A percentile compares a stretch with the other conserved stretches of the same genome.
Evolutionary conservation across 2,888 invertebrate species (phyloP).

Genomic region (Galerucella nymphaeae): DNA sequence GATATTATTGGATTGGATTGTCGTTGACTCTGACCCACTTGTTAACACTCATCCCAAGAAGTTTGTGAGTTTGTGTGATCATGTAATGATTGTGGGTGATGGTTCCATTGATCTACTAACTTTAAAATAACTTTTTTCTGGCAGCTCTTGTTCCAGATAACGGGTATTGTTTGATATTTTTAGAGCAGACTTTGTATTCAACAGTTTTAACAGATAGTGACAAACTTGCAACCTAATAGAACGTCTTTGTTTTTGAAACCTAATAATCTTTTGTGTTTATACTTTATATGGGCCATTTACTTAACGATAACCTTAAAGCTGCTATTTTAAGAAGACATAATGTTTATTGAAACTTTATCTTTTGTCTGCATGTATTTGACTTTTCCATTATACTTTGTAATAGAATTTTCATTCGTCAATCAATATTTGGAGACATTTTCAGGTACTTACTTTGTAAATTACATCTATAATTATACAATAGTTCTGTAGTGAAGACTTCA

Average conservation of each 20-base stretch:
- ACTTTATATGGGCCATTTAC: constrained; percentile 51
- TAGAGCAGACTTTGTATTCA: neutral
- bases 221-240: neutral
- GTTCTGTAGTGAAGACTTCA: no score
- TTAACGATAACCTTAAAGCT: constrained; percentile 46
- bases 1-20: no score
- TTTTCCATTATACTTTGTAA: constrained; percentile 39
- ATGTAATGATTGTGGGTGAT: no score
- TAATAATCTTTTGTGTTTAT: constrained; percentile 48
- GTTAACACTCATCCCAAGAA: no score
- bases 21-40: no score
- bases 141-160: no score
- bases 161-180: no score
- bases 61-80: no score
- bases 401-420: constrained; percentile 18
- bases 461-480: no score
- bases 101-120: no score
- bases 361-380: constrained; percentile 33
- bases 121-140: no score
- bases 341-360: constrained; percentile 44
- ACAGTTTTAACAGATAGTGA: neutral
- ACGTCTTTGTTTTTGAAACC: constrained; percentile 5
- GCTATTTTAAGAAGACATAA: constrained; percentile 45
- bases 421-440: neutral
- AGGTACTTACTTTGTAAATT: neutral